Conservation (phyloP, 2,113 vertebrate species). For the Albula goreensis region DNA sequence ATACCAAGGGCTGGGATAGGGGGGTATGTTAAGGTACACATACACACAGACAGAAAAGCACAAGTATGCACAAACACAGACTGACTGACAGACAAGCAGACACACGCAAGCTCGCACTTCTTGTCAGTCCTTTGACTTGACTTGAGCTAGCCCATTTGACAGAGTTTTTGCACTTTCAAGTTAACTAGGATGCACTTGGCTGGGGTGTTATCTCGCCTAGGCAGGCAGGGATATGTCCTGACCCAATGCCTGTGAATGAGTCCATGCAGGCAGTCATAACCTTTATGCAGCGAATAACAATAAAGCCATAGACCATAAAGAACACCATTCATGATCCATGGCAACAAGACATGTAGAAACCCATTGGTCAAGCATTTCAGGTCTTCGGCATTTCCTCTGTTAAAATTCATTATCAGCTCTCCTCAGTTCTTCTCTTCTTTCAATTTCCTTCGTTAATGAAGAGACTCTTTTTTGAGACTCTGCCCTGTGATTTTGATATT, state of each 20-base stretch:
- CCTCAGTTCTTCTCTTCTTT: not conserved
- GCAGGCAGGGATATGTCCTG: constrained; percentile 51
- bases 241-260: constrained; percentile 31
- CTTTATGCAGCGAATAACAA: constrained; percentile 21
- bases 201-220: constrained; percentile 47
- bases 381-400: not conserved
- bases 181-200: constrained; percentile 44
- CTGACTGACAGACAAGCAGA: not conserved
- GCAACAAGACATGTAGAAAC: constrained; percentile 15
- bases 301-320: constrained; percentile 28
- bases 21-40: constrained; percentile 11
- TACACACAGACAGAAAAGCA: constrained; percentile 16
- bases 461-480: not conserved
- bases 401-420: not conserved
- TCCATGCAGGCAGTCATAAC: constrained; percentile 9
- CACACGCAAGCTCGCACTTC: not conserved
- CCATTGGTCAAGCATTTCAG: not conserved
- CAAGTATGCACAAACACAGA: not conserved
- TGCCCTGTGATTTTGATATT: not conserved
- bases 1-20: constrained; percentile 65
- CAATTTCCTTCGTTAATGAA: not conserved
- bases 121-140: not conserved
- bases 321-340: constrained; percentile 28
- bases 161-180: constrained; percentile 36
- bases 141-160: constrained; percentile 41